Evolutionary conservation across 2,888 invertebrate genomes (phyloP), one percentile per base, ranked within the genome.

Genomic region (Polydrusus pterygomalis): DNA sequence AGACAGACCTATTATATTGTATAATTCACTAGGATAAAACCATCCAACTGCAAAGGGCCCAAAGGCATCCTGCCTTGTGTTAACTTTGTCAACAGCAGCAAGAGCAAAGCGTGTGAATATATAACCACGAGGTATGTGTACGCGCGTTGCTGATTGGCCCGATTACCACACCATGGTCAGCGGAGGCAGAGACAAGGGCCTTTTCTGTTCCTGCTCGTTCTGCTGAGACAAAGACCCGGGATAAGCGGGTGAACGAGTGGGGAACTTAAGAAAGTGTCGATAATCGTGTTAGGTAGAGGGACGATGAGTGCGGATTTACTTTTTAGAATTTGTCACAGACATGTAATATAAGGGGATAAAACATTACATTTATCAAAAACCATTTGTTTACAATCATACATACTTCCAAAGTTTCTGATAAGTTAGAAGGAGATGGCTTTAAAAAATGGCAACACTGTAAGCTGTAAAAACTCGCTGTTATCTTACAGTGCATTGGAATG

Each of bases 131-230:
- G 56, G 56, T 56, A 56, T 67, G 49, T 40, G 40, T 67, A 54
- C 38, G 40, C 54, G 54, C 54, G n/a, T n/a, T 40, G 54, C 54
- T 67, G 67, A 67, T 67, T 67, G 54, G 67, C 67, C 40, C 67
- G 34, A 67, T 40, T 54, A 67, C n/a, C 30, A 67, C 40, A 34
- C 18, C 20, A 54, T 67, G 67, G 67, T 67, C 67, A 67, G 67
- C 67, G 8, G 34, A 34, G 64, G 25, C 47, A 54, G 49, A 38
- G 11, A 38, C 34, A 51, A 67, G 38, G 30, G 56, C n/a, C 3
- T 25, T 56, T 56, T 56, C 56, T 56, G 56, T 30, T 56, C 6
- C 25, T 56, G 56, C 56, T 56, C 25, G 25, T 51, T 49, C 58
- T 56, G 49, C 8, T 54, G 15, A 67, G 60, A 45, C 54, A 70